Base-by-base conservation (phyloP, 2,888 invertebrate species). In the Spisula subtruncata region DNA sequence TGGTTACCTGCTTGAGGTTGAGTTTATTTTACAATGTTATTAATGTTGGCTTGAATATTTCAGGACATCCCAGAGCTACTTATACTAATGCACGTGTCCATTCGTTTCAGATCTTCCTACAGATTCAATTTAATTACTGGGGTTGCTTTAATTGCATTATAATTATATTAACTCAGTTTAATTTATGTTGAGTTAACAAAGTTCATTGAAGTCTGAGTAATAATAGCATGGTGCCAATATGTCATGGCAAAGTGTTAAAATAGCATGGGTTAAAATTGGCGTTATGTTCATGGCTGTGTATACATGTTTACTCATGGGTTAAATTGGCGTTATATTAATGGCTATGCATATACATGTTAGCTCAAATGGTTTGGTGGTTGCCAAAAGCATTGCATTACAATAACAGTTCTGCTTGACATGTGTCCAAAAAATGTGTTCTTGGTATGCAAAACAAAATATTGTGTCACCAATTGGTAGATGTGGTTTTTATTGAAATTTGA, bases 51-150 rank as follows among this genome's bases (percentile, higher is more conserved):
- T 48, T 84, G 75, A 51, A 12, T 48, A 32, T 84, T 84, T 84
- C 84, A 84, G 84, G n/a, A 18, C 25, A 32, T 5, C 25, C 46
- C 32, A 51, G 48, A 29, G 32, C 46, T 0, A 20, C 32, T 75
- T 46, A 46, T 29, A 84, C 75, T 75, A 75, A 84, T 48, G 51
- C 41, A 14, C 48, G 71, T 84, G 41, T 84, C n/a, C 46, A 75
- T 84, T 46, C 75, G 32, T 84, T 84, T 32, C 84, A 84, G 84
- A 71, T 25, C 29, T 16, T 32, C 14, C n/a, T 18, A 48, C 71
- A 75, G 84, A 48, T 29, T 75, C 48, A 84, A 32, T 14, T 66
- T 66, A 25, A 66, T 66, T 1, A 25, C 25, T 60, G n/a, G 18
- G 16, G 32, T 75, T 35, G 25, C 4, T 14, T 25, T 6, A 14